A percentile compares a stretch with the other conserved stretches of the same genome.
Evolutionary conservation across 2,888 invertebrate genomes (phyloP).

Genomic region (Ochropleura leucogaster): DNA sequence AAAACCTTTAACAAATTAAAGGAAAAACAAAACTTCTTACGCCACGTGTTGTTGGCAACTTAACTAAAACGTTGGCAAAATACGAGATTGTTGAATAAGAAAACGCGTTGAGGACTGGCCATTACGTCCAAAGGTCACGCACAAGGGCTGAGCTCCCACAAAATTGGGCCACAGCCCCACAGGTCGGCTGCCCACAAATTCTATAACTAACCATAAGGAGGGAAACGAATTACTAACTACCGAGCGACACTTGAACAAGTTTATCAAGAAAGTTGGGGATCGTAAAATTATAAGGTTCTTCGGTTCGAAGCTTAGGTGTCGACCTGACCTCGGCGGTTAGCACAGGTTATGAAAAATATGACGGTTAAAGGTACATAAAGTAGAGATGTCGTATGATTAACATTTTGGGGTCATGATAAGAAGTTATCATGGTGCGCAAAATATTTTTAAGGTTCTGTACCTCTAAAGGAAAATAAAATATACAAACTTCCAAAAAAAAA

Average conservation of each 20-base stretch:
- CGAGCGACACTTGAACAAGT: conserved; percentile 71
- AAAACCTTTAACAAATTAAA: conserved; percentile 12
- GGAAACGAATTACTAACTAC: conserved; percentile 61
- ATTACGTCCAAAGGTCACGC: conserved; percentile 69
- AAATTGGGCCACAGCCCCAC: conserved; percentile 65
- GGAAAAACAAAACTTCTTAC: conserved; percentile 35
- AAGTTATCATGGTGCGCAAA: neutral
- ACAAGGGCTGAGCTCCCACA: conserved; percentile 58
- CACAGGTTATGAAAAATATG: conserved; percentile 53
- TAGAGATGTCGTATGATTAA: conserved; percentile 2
- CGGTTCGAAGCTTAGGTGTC: conserved; percentile 9
- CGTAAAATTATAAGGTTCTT: conserved; percentile 63
- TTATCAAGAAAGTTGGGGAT: conserved; percentile 71
- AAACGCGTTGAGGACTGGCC: conserved; percentile 62
- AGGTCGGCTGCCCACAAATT: conserved; percentile 70
- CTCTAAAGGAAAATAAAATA: no score
- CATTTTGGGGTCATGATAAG: neutral
- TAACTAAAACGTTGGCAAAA: conserved; percentile 66
- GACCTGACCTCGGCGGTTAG: conserved; percentile 37
- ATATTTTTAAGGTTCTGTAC: no score
- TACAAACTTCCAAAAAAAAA: no score
- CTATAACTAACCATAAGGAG: conserved; percentile 69
- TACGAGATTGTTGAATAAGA: conserved; percentile 68
- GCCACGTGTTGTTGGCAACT: conserved; percentile 58
- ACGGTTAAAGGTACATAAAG: conserved; percentile 5